A percentile compares a stretch with the other conserved stretches of the same genome.
These are phyloP conservation scores for Chloropsis cyanopogon DNA, from an alignment of 2,113 vertebrate species.

Conservation along the genomic window DNA sequence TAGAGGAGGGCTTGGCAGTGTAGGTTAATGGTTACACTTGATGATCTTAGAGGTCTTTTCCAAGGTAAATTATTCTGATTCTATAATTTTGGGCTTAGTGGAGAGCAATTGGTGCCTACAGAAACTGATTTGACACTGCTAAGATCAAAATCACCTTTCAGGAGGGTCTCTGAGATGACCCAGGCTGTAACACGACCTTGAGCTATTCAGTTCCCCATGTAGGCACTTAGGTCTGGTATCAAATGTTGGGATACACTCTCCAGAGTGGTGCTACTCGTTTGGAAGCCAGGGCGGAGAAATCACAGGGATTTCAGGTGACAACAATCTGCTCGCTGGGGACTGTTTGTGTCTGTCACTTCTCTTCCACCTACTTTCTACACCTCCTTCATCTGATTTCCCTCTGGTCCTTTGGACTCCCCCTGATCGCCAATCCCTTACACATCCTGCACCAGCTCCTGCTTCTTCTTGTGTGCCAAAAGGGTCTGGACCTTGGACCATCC, in stretches of 20 bases:
- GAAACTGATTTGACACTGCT: background rate
- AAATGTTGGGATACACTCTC: background rate
- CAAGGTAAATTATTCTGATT: background rate
- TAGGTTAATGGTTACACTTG: background rate
- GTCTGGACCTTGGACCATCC: background rate
- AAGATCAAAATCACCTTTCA: background rate
- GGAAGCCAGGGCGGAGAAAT: background rate
- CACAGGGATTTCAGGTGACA: background rate
- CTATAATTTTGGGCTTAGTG: background rate
- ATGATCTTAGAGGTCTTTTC: background rate
- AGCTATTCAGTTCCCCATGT: fast-evolving
- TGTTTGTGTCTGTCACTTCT: background rate
- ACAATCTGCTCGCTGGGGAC: background rate
- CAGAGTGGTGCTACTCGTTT: background rate
- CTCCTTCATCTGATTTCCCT: background rate
- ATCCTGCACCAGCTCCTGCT: background rate
- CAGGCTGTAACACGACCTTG: background rate
- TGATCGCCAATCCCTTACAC: background rate
- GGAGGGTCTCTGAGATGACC: background rate
- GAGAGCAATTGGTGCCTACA: background rate
- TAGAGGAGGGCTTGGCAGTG: background rate
- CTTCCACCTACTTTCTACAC: background rate
- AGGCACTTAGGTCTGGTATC: background rate
- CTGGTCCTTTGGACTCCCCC: background rate
- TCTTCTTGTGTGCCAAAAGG: background rate